Base-by-base conservation (phyloP, 2,797 vertebrate genomes). In the Alca torda region DNA sequence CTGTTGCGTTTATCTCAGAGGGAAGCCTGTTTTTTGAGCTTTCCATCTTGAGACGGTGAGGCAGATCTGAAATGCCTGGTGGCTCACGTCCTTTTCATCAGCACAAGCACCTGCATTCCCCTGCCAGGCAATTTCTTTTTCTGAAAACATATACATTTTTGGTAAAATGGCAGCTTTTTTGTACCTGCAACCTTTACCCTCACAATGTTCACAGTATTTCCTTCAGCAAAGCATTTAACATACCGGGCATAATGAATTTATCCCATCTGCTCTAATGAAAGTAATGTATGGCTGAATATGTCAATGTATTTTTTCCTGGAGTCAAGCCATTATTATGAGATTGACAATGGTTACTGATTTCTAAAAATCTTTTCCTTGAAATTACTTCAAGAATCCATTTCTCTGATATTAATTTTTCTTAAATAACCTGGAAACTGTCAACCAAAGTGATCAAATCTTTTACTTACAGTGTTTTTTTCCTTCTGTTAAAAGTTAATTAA, bases 401-500 rank as follows among this genome's bases (percentile, higher is more conserved):
- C 51, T 73, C 19, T 59, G 7, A 24, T 16, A 35, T 7, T 24
- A 65, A 43, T 63, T 60, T 75, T 6, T 83, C 90, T 80, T 84
- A 65, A 83, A 65, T 46, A 89, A 68, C 37, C 31, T 78, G 41
- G 17, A 57, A 94, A 93, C 51, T 69, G 61, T 65, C 61, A 89
- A 30, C 11, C 2, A 15, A 88, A 78, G 37, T 56, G 24, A 85
- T 74, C 31, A 57, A 75, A 86, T 67, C 50, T 35, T 59, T 39
- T 79, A 80, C 28, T 46, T 60, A 16, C 5, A 12, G 4, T 8
- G 8, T 0, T n/a, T 91, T 79, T 57, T 24, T 13, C 14, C 63
- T 77, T 87, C 33, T 80, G 51, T 37, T 73, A 45, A 72, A 81
- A 61, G 93, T 83, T 43, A 56, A 63, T 86, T 91, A 96, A 96